phyloP scores from a whole-genome alignment of 2,888 invertebrate genomes.

The Crocallis elinguaria region DNA sequence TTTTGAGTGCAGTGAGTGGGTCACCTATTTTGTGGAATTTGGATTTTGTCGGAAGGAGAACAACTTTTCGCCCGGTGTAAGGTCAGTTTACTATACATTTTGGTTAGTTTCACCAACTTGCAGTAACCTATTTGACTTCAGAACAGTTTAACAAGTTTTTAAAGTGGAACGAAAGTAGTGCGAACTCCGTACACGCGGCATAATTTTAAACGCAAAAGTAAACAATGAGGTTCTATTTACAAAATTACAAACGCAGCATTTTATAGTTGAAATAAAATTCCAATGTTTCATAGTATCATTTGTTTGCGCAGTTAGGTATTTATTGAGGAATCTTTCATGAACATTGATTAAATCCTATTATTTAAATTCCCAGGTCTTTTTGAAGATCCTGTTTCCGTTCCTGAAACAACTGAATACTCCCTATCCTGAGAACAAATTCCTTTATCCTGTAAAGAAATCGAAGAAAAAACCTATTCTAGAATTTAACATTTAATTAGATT shows the following conservation, averaged over 20 bases:
- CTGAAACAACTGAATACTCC: too few species aligned
- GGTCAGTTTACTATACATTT: slow-evolving; percentile 30
- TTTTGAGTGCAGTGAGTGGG: slow-evolving; percentile 40
- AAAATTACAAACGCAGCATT: slow-evolving; percentile 8
- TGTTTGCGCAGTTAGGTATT: too few species aligned
- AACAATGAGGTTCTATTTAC: slow-evolving; percentile 45
- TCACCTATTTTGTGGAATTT: slow-evolving; percentile 35
- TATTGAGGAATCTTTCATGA: too few species aligned
- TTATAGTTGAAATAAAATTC: neutral
- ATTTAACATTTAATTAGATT: too few species aligned
- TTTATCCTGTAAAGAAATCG: too few species aligned
- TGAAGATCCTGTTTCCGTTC: too few species aligned
- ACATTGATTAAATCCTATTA: too few species aligned
- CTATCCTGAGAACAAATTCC: too few species aligned
- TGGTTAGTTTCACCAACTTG: neutral
- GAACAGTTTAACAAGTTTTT: slow-evolving; percentile 12
- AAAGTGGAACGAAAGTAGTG: slow-evolving; percentile 43
- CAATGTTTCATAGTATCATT: neutral
- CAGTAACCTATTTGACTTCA: neutral
- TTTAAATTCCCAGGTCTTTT: neutral
- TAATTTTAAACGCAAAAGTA: slow-evolving; percentile 50
- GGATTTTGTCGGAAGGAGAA: slow-evolving; percentile 40
- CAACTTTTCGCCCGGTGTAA: slow-evolving; percentile 29
- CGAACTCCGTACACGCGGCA: slow-evolving; percentile 50
- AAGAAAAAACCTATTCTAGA: too few species aligned